Conservation (phyloP, 2,888 invertebrate genomes). For the Temnothorax unifasciatus region DNA sequence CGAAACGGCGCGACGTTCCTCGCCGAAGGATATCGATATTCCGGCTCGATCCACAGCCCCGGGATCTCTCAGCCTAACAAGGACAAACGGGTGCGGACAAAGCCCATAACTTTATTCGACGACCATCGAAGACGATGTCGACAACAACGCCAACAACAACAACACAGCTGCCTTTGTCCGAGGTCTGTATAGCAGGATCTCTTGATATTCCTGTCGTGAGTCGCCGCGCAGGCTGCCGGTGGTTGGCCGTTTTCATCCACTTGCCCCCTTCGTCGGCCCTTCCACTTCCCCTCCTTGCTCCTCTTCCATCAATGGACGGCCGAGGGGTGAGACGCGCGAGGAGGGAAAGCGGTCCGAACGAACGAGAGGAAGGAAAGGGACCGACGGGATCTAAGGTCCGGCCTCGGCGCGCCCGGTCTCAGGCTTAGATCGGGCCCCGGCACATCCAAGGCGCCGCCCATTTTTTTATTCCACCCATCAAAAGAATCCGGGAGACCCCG, state of each 20-base stretch:
- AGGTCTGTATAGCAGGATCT: conserved; percentile 76
- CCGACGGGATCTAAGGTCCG: conserved; percentile 80
- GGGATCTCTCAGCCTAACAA: conserved; percentile 55
- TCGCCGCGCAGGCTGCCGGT: conserved; percentile 82
- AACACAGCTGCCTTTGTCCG: conserved; percentile 64
- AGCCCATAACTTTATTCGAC: conserved; percentile 79
- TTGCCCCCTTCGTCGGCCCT: conserved; percentile 57
- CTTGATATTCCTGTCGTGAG: conserved; percentile 82
- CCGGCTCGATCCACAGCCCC: conserved; percentile 7
- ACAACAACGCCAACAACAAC: conserved; percentile 60
- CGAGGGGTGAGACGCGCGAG: conserved; percentile 22
- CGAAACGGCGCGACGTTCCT: conserved; percentile 4
- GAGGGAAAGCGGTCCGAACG: conserved; percentile 40
- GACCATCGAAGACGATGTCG: conserved; percentile 64
- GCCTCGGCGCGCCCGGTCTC: conserved; percentile 77
- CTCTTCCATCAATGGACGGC: conserved; percentile 43
- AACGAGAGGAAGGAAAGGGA: conserved; percentile 68
- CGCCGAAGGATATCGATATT: conserved; percentile 25
- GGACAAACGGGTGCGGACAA: conserved; percentile 63
- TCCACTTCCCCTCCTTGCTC: conserved; percentile 44
- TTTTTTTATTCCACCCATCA: conserved; percentile 82
- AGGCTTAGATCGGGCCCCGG: conserved; percentile 77
- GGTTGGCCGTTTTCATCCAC: conserved; percentile 73
- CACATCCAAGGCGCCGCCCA: conserved; percentile 85
- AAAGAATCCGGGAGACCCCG: conserved; percentile 63